Evolutionary conservation across 2,113 vertebrate species (phyloP).

Genomic region (Rhineura floridana): DNA sequence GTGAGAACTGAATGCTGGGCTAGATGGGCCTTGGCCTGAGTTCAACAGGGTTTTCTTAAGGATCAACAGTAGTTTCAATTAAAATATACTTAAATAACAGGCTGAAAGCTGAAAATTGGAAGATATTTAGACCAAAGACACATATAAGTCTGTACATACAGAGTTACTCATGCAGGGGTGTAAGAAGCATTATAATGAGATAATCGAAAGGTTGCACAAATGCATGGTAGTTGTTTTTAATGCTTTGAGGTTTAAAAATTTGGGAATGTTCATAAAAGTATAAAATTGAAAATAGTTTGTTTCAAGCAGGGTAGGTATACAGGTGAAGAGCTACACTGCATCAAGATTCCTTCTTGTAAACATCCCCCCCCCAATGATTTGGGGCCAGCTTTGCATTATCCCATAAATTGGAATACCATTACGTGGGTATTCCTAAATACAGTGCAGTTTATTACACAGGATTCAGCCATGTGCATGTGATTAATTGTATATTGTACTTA

Average conservation of each 20-base stretch:
- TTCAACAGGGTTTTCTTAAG: neutral
- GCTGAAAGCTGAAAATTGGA: neutral
- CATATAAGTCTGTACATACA: neutral
- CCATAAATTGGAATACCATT: no score
- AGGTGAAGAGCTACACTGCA: no score
- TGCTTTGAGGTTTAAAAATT: neutral
- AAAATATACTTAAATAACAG: neutral
- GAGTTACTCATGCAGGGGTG: neutral
- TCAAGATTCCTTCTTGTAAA: fast-evolving
- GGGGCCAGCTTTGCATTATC: neutral
- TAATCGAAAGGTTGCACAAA: neutral
- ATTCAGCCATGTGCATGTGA: fast-evolving
- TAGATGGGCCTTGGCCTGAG: no score
- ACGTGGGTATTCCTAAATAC: neutral
- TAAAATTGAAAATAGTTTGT: no score
- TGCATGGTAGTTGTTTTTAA: neutral
- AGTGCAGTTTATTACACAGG: neutral
- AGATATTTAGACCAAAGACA: neutral
- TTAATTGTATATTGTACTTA: neutral
- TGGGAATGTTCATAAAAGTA: neutral
- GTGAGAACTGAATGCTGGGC: no score
- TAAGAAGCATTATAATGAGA: neutral
- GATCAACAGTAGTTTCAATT: neutral
- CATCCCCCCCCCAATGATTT: fast-evolving
- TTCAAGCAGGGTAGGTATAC: no score